Conservation (phyloP, 1,140 invertebrate genomes). For the Apis cerana region DNA sequence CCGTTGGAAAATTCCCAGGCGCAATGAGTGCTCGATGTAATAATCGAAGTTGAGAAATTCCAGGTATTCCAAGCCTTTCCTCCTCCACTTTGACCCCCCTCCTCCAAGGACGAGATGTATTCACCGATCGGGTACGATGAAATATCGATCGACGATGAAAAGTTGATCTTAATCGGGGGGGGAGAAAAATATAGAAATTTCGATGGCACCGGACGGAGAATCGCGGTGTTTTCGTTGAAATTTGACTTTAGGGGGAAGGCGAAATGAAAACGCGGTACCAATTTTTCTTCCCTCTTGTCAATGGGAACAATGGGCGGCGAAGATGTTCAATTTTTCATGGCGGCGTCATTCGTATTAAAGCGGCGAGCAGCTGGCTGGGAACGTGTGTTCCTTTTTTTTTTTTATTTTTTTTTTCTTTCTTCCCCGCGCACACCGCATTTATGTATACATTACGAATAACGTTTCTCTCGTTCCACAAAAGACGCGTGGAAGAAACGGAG, state of each 20-base stretch:
- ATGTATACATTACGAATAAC: conserved; percentile 40
- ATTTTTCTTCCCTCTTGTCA: conserved; percentile 6
- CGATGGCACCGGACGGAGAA: neutral
- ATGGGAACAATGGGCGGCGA: conserved; percentile 59
- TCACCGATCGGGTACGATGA: conserved; percentile 4
- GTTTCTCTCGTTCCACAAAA: neutral
- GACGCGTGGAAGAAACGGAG: neutral
- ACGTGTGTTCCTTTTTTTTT: neutral
- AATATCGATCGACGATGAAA: conserved; percentile 11
- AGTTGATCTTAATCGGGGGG: neutral
- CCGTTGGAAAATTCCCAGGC: conserved; percentile 33
- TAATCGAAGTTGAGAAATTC: conserved; percentile 52
- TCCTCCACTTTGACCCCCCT: neutral
- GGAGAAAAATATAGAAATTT: too few relatives aligned
- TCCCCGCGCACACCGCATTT: conserved; percentile 20
- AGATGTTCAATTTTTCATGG: conserved; percentile 68
- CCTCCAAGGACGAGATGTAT: conserved; percentile 13
- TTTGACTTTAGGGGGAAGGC: conserved; percentile 27
- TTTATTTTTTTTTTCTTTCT: too few relatives aligned
- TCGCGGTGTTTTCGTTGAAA: conserved; percentile 21
- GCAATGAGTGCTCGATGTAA: conserved; percentile 47
- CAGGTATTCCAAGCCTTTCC: conserved; percentile 3
- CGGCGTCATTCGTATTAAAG: conserved; percentile 52
- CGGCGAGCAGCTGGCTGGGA: conserved; percentile 9
- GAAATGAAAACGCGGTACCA: conserved; percentile 18